Evolutionary conservation across 1,140 invertebrate species (phyloP), one percentile per base, ranked within the genome.

Genomic region (Drosophila nasuta): DNA sequence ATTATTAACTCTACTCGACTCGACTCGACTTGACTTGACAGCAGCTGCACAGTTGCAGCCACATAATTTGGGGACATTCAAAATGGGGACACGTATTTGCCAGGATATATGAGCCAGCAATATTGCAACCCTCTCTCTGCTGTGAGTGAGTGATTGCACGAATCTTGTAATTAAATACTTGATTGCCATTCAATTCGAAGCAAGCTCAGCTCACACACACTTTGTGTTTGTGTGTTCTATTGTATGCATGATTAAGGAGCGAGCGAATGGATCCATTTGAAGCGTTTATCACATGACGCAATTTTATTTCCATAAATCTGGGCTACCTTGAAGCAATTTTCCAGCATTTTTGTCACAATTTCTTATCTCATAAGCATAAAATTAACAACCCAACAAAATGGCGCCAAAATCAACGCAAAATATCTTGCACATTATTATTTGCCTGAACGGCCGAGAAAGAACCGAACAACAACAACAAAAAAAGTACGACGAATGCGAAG

Each of bases 291-390:
- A 62, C 48, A 28, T 64, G 20, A 43, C 46, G 30, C 41, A 72
- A 81, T 81, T 60, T 75, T 70, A 82, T 82, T 82, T 82, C 79
- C 75, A 54, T 64, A 64, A 28, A 64, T 52, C 10, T 46, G 63
- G 75, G 75, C 70, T 67, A 81, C 82, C 82, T 81, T 75, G 11
- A 60, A 80, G 75, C 66, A 80, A 86, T 87, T 87, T 87, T 80
- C 83, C 83, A 77, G 66, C 73, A 68, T 88, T 80, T 88, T 87
- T 77, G 83, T 80, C 80, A 77, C 80, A 88, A 83, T 88, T 83
- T 83, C 83, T 88, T 87, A 87, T 87, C 83, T 74, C 77, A 58
- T 89, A 79, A 80, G 83, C 83, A 89, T 88, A 88, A 87, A 87
- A 87, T 87, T 87, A 87, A 87, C 83, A 87, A 72, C 83, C 76